Evolutionary conservation across 53 echinoderm and acorn worm genomes (phyloP), one percentile per base, ranked within the genome.

Genomic region (Echinarachnius parma): DNA sequence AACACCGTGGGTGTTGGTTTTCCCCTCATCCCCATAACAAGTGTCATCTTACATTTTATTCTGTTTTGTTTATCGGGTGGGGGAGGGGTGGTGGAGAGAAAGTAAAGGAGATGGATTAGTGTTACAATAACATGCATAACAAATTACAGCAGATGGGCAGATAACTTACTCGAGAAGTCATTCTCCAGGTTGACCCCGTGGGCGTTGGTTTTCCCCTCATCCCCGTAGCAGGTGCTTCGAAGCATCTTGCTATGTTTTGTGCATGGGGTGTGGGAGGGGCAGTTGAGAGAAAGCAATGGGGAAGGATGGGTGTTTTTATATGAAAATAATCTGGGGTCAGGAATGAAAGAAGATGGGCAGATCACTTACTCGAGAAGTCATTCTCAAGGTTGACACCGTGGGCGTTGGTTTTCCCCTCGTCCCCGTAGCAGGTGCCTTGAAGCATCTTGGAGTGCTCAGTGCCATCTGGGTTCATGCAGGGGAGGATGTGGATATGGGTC

Each of bases 381-480:
- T 31, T 82, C 26, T 82, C 81, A 36, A 94, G 68, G 48, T 86
- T 80, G 18, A 94, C 60, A 13, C 54, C 59, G 15, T 87, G 48
- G 1, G 80, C 60, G 35, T 94, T 90, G 0, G 32, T 34, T 32
- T 59, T 35, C 0, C 84, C 94, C 14, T 64, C 68, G 26, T 70
- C 64, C 24, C 85, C 79, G 5, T 46, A 60, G 31, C 92, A 92
- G 1, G 64, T 70, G 15, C 86, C 86, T 45, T 83, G 58, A 1
- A 46, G 50, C 13, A 47, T 53, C 27, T 70, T 67, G 4, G 83
- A 76, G 5, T 33, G 29, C 27, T 80, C 84, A 27, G 83, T 61
- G 1, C 87, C 87, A 46, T 94, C 94, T 14, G 94, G 94, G 82
- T 94, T 90, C 77, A 86, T 78, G 24, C 77, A 65, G 9, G 94